Percentiles rank a stretch among this genome's conserved stretches.
Conservation (phyloP, 2,113 vertebrate species). For the Castor canadensis region DNA sequence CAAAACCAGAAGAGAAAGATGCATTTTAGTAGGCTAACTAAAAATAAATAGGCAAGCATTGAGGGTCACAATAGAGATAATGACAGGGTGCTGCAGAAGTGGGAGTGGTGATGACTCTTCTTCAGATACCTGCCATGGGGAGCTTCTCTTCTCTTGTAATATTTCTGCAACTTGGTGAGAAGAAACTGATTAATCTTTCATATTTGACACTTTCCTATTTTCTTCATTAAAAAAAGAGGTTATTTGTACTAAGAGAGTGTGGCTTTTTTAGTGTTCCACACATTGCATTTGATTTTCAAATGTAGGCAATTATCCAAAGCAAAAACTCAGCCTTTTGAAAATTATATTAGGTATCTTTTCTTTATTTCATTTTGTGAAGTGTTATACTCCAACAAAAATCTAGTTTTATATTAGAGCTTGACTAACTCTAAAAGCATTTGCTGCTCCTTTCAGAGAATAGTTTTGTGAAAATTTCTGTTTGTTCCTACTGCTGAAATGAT, state of each 20-base stretch:
- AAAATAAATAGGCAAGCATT: conserved; percentile 43
- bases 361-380: conserved; percentile 37
- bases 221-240: not conserved
- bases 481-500: not conserved
- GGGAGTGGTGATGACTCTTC: not conserved
- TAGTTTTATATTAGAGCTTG: not conserved
- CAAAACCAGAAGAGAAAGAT: conserved; percentile 32
- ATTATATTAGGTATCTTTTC: not conserved
- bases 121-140: not conserved
- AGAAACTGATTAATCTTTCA: not conserved
- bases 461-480: not conserved
- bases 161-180: not conserved
- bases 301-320: not conserved
- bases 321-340: conserved; percentile 19
- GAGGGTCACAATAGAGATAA: not conserved
- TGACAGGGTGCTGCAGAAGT: not conserved
- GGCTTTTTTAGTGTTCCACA: not conserved
- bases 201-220: not conserved
- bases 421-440: not conserved
- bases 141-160: not conserved
- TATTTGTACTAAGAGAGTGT: not conserved
- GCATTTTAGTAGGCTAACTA: conserved; percentile 31
- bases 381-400: not conserved
- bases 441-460: conserved; percentile 6
- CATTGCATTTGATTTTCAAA: not conserved